Percentiles rank a stretch among this genome's conserved stretches.
These are phyloP conservation scores for Hoplostethus atlanticus DNA, from an alignment of 2,797 vertebrate genomes.

Conservation along the genomic window DNA sequence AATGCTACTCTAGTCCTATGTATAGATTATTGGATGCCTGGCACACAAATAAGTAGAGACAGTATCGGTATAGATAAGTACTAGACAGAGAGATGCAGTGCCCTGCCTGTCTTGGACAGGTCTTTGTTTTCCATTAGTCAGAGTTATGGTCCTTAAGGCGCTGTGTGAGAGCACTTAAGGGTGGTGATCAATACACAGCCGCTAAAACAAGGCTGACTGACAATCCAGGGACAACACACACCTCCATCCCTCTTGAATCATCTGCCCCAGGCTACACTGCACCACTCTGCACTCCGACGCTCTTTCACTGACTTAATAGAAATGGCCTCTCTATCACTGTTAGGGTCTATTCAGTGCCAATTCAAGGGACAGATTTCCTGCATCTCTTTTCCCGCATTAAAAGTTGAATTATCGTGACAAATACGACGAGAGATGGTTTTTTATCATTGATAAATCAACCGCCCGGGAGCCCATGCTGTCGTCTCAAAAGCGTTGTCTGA, in stretches of 20 bases:
- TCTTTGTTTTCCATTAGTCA: constrained; percentile 82
- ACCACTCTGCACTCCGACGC: constrained; percentile 11
- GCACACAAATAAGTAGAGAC: constrained; percentile 5
- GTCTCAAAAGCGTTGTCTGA: neutral
- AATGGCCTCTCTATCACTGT: constrained; percentile 24
- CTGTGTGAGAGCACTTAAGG: constrained; percentile 77
- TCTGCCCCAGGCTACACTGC: constrained; percentile 5
- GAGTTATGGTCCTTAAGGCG: constrained; percentile 76
- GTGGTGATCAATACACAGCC: constrained; percentile 79
- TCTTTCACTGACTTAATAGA: constrained; percentile 24
- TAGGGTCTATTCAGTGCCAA: constrained; percentile 10
- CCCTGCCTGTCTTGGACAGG: constrained; percentile 66
- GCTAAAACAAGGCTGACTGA: constrained; percentile 80
- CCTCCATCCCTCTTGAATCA: constrained; percentile 55
- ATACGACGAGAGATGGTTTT: constrained; percentile 17
- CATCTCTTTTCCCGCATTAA: constrained; percentile 27
- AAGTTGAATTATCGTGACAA: constrained; percentile 9
- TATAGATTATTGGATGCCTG: neutral
- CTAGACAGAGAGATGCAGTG: constrained; percentile 51
- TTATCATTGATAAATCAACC: constrained; percentile 28
- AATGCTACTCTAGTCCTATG: neutral
- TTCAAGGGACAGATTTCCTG: constrained; percentile 17
- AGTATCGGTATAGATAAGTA: constrained; percentile 1
- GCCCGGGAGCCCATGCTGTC: neutral
- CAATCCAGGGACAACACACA: constrained; percentile 75